A percentile compares a stretch with the other conserved stretches of the same genome.
These are phyloP conservation scores for Ceratotherium simum DNA, from an alignment of 2,113 vertebrate genomes.

Conservation along the genomic window DNA sequence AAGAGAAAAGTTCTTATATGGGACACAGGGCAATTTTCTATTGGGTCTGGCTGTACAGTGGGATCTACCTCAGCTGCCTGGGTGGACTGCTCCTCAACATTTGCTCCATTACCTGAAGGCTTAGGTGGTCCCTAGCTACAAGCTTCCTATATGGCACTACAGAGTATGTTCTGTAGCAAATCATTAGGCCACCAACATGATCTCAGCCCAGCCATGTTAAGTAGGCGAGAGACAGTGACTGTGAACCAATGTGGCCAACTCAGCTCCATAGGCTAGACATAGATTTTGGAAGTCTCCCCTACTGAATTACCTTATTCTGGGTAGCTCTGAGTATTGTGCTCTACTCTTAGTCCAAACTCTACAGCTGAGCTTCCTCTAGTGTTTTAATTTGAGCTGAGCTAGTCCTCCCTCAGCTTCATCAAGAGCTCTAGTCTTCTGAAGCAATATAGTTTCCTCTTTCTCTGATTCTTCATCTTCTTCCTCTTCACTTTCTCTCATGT, in stretches of 20 bases:
- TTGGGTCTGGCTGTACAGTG: background rate
- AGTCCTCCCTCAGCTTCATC: background rate
- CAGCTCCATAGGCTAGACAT: too few species aligned
- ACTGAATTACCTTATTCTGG: background rate
- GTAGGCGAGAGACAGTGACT: background rate
- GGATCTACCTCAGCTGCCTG: background rate
- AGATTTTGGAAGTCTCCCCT: background rate
- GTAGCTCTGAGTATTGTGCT: background rate
- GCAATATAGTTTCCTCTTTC: background rate
- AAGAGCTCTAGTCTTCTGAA: background rate
- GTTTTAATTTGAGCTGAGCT: background rate
- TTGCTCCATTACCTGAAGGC: background rate
- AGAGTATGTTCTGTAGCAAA: background rate
- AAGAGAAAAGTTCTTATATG: constrained; percentile 8
- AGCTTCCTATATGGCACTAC: background rate
- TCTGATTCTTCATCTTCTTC: background rate
- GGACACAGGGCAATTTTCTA: background rate
- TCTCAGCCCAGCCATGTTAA: background rate
- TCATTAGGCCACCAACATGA: background rate
- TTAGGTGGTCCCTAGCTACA: background rate
- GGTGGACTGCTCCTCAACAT: background rate
- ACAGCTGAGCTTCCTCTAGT: background rate
- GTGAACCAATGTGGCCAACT: background rate
- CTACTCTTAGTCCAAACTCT: background rate
- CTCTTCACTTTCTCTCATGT: background rate